Conservation (phyloP, 1,140 invertebrate species). For the Platorchestia sp. region DNA sequence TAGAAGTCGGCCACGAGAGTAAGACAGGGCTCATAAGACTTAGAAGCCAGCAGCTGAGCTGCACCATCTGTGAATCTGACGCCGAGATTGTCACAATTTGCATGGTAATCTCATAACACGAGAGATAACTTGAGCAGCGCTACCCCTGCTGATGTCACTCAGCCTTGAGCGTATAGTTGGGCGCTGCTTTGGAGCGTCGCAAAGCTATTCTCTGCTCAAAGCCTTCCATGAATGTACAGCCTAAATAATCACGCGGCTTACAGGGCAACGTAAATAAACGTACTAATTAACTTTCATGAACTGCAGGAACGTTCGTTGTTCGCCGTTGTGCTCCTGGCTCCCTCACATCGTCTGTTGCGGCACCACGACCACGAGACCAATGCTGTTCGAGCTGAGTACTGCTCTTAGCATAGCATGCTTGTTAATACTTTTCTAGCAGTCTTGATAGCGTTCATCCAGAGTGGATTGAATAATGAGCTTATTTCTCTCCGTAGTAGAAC, state of each 20-base stretch:
- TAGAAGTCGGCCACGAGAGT: neutral
- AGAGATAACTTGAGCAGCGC: neutral
- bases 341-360: neutral
- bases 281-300: neutral
- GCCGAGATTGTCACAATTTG: constrained; percentile 51
- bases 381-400: neutral
- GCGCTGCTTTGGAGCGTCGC: neutral
- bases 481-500: neutral
- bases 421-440: neutral
- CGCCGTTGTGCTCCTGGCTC: neutral
- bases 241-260: neutral
- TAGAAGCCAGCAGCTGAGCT: neutral
- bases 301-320: neutral
- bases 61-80: constrained; percentile 38
- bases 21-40: neutral
- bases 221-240: neutral
- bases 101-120: constrained; percentile 42
- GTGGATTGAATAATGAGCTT: neutral
- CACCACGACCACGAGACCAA: neutral
- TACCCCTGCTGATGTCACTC: neutral
- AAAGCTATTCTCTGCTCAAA: neutral
- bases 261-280: neutral
- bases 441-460: neutral
- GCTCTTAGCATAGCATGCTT: neutral
- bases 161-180: neutral